These are phyloP conservation scores for Poeciliopsis prolifica DNA, from an alignment of 2,113 vertebrate species.

Conservation along the genomic window DNA sequence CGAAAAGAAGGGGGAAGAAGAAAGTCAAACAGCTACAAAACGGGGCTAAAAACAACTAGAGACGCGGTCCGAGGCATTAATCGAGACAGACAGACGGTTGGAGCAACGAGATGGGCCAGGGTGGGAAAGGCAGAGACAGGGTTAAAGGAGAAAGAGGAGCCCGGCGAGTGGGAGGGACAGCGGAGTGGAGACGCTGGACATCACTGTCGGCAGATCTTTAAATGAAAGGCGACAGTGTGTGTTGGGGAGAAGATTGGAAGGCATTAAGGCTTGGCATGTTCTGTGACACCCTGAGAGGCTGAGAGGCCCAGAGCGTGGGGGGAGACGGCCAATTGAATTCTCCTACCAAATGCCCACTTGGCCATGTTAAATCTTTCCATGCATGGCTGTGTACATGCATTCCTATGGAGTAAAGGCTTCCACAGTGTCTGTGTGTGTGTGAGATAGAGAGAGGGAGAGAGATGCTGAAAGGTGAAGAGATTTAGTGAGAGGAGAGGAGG, in stretches of 20 bases:
- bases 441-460: slow-evolving; percentile 22
- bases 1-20: background rate
- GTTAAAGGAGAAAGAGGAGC: slow-evolving; percentile 15
- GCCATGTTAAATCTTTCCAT: slow-evolving; percentile 60
- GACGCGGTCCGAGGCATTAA: slow-evolving; percentile 44
- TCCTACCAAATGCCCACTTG: slow-evolving; percentile 67
- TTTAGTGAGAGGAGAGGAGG: slow-evolving; percentile 62
- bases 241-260: slow-evolving; percentile 77
- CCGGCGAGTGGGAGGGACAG: slow-evolving; percentile 33
- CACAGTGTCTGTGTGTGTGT: slow-evolving; percentile 22
- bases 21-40: slow-evolving; percentile 18
- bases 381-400: slow-evolving; percentile 44
- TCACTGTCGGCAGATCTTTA: slow-evolving; percentile 68
- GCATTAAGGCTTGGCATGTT: slow-evolving; percentile 74
- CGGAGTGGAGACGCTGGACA: slow-evolving; percentile 54
- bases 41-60: slow-evolving; percentile 9
- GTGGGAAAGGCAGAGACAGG: slow-evolving; percentile 22
- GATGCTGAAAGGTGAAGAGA: slow-evolving; percentile 60
- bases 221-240: slow-evolving; percentile 78
- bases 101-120: slow-evolving; percentile 49
- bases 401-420: slow-evolving; percentile 37
- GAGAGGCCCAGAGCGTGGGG: slow-evolving; percentile 37
- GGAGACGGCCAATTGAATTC: slow-evolving; percentile 72
- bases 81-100: slow-evolving; percentile 57
- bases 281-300: slow-evolving; percentile 67